Evolutionary conservation across 2,113 vertebrate species (phyloP).

Genomic region (Brachypteracias leptosomus): DNA sequence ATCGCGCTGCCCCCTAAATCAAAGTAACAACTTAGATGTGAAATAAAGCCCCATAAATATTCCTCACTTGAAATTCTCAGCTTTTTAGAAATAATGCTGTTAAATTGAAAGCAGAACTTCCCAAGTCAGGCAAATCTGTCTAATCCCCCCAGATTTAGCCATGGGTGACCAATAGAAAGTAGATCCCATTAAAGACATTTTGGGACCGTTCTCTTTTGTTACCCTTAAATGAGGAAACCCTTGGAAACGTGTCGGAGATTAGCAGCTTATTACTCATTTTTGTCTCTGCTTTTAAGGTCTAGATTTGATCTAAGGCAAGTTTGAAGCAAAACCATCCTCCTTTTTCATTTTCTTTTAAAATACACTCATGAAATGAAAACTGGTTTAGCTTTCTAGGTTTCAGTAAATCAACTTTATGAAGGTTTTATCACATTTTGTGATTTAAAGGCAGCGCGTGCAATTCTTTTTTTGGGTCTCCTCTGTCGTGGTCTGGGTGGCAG

Average conservation of each 20-base stretch:
- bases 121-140: neutral
- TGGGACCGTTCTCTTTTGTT: neutral
- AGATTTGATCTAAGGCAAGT: neutral
- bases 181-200: neutral
- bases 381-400: neutral
- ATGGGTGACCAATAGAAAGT: neutral
- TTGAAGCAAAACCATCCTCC: neutral
- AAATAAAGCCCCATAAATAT: neutral
- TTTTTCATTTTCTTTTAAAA: neutral
- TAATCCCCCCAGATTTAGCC: neutral
- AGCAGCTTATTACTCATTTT: neutral
- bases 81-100: neutral
- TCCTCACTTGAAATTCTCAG: neutral
- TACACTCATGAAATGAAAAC: neutral
- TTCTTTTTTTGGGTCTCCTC: neutral
- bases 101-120: neutral
- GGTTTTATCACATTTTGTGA: neutral
- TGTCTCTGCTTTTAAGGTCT: neutral
- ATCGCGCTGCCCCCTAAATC: accelerated
- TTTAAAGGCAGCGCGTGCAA: accelerated
- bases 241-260: neutral
- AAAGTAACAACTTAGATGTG: accelerated
- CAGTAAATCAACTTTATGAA: neutral
- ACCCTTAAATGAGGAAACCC: neutral
- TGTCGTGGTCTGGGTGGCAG: neutral